Percentiles rank a stretch among this genome's conserved stretches.
These are phyloP conservation scores for Cariama cristata DNA, from an alignment of 2,113 vertebrate species.

Conservation along the genomic window DNA sequence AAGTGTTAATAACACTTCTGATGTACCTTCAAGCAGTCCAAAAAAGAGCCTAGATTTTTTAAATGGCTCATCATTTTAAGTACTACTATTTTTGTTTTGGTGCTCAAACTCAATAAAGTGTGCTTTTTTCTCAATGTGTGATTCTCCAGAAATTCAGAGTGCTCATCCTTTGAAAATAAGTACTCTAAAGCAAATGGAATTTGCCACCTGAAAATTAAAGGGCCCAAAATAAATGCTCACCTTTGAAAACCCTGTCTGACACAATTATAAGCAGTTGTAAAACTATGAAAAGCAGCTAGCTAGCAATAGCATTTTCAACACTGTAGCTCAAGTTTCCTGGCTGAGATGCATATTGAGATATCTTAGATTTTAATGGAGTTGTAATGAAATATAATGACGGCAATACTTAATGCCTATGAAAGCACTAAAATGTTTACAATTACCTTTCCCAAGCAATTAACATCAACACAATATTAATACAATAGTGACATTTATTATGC, in stretches of 20 bases:
- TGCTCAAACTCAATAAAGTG: background rate
- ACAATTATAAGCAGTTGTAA: background rate
- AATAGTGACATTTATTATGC: background rate
- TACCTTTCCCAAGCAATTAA: conserved; percentile 24
- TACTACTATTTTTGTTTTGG: background rate
- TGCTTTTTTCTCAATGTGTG: background rate
- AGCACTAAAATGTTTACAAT: background rate
- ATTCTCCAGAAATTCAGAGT: background rate
- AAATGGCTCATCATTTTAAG: background rate
- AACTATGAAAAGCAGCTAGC: background rate
- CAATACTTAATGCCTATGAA: background rate
- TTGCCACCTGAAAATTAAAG: background rate
- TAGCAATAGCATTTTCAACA: background rate
- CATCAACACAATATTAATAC: background rate
- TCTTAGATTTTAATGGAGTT: conserved; percentile 1
- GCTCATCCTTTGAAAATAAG: background rate
- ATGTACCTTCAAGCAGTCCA: background rate
- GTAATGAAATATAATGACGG: background rate
- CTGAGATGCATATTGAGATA: background rate
- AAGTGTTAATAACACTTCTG: background rate
- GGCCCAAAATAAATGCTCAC: background rate
- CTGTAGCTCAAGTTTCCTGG: background rate
- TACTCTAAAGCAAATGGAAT: background rate
- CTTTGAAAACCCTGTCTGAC: background rate
- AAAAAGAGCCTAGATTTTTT: background rate